Evolutionary conservation across 1,140 invertebrate genomes (phyloP).

Genomic region (Drosophila chauvacae): DNA sequence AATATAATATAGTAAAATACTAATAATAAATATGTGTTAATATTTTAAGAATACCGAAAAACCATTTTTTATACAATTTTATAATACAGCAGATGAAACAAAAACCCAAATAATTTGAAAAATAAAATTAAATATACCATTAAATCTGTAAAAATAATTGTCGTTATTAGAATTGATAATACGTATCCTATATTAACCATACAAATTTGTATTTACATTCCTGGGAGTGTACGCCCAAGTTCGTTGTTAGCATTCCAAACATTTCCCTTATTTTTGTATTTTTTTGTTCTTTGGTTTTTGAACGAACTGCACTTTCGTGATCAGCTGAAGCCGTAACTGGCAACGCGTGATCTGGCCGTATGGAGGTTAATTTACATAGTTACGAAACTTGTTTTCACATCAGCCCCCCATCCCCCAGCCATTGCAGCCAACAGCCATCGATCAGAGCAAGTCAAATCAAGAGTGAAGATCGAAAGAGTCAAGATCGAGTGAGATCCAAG

Average conservation of each 20-base stretch:
- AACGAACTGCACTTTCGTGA: slow-evolving; percentile 25
- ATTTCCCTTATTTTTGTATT: neutral
- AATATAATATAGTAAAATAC: neutral
- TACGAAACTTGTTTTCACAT: slow-evolving; percentile 45
- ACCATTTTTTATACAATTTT: too few relatives aligned
- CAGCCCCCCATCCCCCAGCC: slow-evolving; percentile 12
- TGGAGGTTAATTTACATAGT: slow-evolving; percentile 46
- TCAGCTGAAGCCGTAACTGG: slow-evolving; percentile 23
- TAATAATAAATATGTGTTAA: neutral
- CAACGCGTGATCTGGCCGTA: slow-evolving; percentile 36
- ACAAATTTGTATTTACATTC: neutral
- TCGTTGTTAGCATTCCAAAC: slow-evolving; percentile 1
- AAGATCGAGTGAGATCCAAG: slow-evolving; percentile 1
- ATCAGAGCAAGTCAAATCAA: slow-evolving; percentile 17
- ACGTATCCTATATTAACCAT: neutral
- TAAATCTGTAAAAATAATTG: neutral
- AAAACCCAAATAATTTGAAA: too few relatives aligned
- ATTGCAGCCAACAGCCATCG: slow-evolving; percentile 18
- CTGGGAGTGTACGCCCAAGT: neutral
- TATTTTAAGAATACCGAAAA: too few relatives aligned
- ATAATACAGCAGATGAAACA: too few relatives aligned
- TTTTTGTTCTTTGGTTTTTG: neutral
- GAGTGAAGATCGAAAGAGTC: slow-evolving; percentile 10
- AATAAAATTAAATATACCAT: too few relatives aligned
- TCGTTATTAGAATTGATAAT: neutral